Percentiles rank a stretch among this genome's conserved stretches.
phyloP scores from a whole-genome alignment of 2,113 vertebrate genomes.

The Pungitius pungitius region DNA sequence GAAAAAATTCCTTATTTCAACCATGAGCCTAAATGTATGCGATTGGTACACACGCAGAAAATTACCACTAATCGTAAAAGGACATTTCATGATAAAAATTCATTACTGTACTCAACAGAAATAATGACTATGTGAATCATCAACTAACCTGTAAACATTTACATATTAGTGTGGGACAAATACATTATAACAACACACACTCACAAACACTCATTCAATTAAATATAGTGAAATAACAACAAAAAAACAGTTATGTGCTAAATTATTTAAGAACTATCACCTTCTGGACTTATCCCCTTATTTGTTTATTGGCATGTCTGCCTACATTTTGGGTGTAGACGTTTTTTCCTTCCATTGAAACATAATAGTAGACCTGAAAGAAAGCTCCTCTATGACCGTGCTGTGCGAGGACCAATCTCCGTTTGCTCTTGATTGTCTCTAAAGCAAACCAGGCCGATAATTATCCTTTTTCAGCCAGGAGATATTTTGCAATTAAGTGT shows the following conservation, averaged over 20 bases:
- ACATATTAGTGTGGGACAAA: not conserved
- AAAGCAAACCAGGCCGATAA: constrained; percentile 32
- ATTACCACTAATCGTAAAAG: not conserved
- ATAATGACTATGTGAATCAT: not conserved
- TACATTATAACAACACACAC: not conserved
- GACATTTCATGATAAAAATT: not conserved
- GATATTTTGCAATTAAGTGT: constrained; percentile 29
- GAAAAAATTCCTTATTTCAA: not conserved
- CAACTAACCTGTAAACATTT: not conserved
- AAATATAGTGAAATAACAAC: not conserved
- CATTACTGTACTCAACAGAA: not conserved
- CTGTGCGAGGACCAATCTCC: constrained; percentile 12
- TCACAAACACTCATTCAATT: not conserved
- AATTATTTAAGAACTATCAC: not conserved
- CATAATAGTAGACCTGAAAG: not conserved
- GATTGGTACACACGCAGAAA: constrained; percentile 1
- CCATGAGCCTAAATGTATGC: not conserved
- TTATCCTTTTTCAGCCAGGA: constrained; percentile 24
- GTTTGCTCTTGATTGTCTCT: constrained; percentile 18
- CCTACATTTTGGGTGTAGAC: not conserved
- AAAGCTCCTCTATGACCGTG: constrained; percentile 1
- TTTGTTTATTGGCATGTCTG: not conserved
- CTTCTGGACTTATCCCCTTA: not conserved
- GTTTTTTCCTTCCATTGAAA: not conserved
- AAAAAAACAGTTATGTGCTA: not conserved